These are phyloP conservation scores for Nomada flava DNA, from an alignment of 2,888 invertebrate genomes.

Conservation along the genomic window DNA sequence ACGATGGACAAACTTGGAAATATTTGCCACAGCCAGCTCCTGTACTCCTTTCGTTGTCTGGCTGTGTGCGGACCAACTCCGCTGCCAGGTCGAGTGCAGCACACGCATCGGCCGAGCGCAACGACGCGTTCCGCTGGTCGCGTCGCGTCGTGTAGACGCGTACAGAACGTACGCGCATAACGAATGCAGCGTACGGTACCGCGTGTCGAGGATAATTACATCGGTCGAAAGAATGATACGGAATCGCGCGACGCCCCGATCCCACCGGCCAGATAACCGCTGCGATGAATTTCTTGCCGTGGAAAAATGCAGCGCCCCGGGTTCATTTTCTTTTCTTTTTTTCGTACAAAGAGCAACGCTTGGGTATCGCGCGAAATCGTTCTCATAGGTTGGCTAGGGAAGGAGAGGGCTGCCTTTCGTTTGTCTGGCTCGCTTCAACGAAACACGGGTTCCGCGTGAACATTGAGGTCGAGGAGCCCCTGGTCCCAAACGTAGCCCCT, in stretches of 20 bases:
- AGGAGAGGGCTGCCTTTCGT: neutral
- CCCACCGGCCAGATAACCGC: slow-evolving; percentile 62
- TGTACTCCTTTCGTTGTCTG: neutral
- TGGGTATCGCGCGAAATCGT: slow-evolving; percentile 33
- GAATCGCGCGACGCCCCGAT: slow-evolving; percentile 67
- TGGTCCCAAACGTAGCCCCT: slow-evolving; percentile 14
- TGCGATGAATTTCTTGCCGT: slow-evolving; percentile 65
- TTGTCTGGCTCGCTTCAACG: too few relatives aligned
- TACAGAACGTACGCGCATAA: slow-evolving; percentile 68
- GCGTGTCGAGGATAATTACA: slow-evolving; percentile 71
- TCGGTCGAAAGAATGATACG: slow-evolving; percentile 74
- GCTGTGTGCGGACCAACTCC: neutral
- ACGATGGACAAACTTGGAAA: slow-evolving; percentile 76
- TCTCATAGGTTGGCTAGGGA: slow-evolving; percentile 20
- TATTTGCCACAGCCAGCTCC: slow-evolving; percentile 73
- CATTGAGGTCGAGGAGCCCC: neutral
- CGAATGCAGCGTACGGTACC: slow-evolving; percentile 72
- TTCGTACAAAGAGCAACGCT: slow-evolving; percentile 30
- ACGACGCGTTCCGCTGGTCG: slow-evolving; percentile 43
- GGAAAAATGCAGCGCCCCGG: slow-evolving; percentile 58
- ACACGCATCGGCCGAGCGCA: slow-evolving; percentile 35
- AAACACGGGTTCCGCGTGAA: neutral
- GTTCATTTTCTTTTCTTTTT: slow-evolving; percentile 11
- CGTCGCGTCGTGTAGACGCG: neutral
- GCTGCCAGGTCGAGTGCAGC: neutral